phyloP scores from a whole-genome alignment of 2,888 invertebrate genomes.

The Cantharis rufa region DNA sequence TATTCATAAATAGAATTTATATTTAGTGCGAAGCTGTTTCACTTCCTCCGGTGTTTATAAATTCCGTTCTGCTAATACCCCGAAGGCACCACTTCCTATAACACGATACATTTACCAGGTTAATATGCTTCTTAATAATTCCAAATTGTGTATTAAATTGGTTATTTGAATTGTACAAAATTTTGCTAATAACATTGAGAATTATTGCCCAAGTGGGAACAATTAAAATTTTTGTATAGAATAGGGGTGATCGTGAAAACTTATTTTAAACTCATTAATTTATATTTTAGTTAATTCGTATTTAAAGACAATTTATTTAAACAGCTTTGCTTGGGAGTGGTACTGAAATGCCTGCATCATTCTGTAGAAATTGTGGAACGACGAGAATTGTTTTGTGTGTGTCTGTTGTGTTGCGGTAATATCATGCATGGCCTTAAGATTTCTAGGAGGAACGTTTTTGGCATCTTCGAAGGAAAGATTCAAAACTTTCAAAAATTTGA shows the following conservation, averaged over 20 bases:
- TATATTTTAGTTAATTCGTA: neutral
- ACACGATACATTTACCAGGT: conserved; percentile 13
- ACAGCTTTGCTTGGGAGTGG: neutral
- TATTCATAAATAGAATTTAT: neutral
- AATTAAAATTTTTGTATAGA: neutral
- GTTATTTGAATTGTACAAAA: conserved; percentile 3
- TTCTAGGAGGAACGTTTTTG: neutral
- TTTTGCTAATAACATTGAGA: neutral
- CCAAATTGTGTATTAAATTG: conserved; percentile 6
- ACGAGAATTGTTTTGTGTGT: neutral
- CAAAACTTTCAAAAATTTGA: neutral
- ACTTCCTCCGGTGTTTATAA: conserved; percentile 10
- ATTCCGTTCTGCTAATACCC: conserved; percentile 7
- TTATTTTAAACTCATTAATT: neutral
- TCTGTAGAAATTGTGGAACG: neutral
- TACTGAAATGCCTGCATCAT: neutral
- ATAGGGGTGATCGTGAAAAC: neutral
- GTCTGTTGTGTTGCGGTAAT: neutral
- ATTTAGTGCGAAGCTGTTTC: conserved; percentile 2
- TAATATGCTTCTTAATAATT: conserved; percentile 13
- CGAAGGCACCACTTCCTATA: neutral
- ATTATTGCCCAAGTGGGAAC: neutral
- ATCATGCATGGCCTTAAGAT: neutral
- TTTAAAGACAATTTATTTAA: neutral
- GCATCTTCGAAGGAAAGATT: too few species aligned